Evolutionary conservation across 1,140 invertebrate species (phyloP), one percentile per base, ranked within the genome.

Genomic region (Drosophila lowei): DNA sequence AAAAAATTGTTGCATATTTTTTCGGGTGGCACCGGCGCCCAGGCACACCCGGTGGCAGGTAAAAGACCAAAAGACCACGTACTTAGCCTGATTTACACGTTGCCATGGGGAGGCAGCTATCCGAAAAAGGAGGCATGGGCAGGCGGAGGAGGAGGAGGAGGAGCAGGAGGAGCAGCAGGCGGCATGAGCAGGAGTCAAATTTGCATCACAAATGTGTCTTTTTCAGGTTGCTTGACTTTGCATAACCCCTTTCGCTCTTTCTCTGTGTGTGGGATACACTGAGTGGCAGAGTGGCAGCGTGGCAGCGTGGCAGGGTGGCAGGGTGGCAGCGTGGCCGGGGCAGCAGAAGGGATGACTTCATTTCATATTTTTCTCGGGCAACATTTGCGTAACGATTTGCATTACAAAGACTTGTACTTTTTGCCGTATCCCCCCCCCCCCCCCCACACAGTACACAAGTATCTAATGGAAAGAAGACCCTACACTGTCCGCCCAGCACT

Each of bases 191-290:
- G 54, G 49, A 55, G 47, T 38, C 52, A 81, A 88, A 88, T 88
- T 88, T 88, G 83, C 83, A 88, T 88, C 84, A 83, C 83, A 88
- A 88, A 88, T 88, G 83, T 88, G 83, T 88, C 83, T 88, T 88
- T 88, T 88, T 88, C 83, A 88, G 83, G 83, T 88, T 88, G 83
- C 83, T 88, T 88, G 83, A 88, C 84, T 88, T 88, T 88, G 83
- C 83, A 88, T 88, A 88, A 88, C 83, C 83, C 83, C 75, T 89
- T 88, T 77, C 56, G 9, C 34, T 38, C 34, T 4, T 38, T 38
- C 34, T 13, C 34, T 13, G 34, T 38, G 34, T 4, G 34, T 3
- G 30, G 8, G 30, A 9, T 30, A 30, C 8, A 30, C 30, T 25
- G 23, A 25, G 23, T 25, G 8, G 30, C 30, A 9, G 8, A 4